phyloP scores from a whole-genome alignment of 2,888 invertebrate genomes.

The Gastracanthus pulcherrimus region DNA sequence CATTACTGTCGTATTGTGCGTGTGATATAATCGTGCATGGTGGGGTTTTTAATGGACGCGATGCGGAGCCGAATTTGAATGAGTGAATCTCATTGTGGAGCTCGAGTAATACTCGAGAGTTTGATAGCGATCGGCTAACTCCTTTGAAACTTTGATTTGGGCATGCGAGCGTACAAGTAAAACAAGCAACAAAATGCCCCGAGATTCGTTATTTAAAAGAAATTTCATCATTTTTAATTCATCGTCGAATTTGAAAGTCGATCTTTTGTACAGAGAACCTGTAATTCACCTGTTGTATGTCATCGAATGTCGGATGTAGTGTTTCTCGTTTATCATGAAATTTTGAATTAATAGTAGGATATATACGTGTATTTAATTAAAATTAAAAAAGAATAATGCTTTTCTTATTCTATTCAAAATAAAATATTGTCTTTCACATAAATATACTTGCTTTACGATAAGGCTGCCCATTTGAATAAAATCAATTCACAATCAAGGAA shows the following conservation, averaged over 20 bases:
- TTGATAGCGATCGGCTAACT: neutral
- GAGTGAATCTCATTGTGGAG: neutral
- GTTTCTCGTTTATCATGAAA: no score
- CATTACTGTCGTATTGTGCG: neutral
- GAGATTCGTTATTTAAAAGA: neutral
- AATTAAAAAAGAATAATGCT: no score
- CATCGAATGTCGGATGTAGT: no score
- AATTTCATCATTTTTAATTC: conserved; percentile 5
- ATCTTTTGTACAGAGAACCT: neutral
- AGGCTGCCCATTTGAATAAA: no score
- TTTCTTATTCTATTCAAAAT: no score
- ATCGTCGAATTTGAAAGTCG: neutral
- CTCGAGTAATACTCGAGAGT: neutral
- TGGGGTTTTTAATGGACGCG: neutral
- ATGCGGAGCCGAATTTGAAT: conserved; percentile 4
- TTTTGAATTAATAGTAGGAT: no score
- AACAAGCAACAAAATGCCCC: no score
- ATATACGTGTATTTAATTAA: no score
- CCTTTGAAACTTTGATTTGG: neutral
- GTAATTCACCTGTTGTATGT: neutral
- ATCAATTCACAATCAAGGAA: no score
- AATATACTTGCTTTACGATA: no score
- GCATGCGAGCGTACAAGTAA: neutral
- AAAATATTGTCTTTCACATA: no score
- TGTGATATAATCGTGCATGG: neutral